A percentile compares a stretch with the other conserved stretches of the same genome.
phyloP scores from a whole-genome alignment of 2,797 vertebrate genomes.

The Neoniphon sammara region DNA sequence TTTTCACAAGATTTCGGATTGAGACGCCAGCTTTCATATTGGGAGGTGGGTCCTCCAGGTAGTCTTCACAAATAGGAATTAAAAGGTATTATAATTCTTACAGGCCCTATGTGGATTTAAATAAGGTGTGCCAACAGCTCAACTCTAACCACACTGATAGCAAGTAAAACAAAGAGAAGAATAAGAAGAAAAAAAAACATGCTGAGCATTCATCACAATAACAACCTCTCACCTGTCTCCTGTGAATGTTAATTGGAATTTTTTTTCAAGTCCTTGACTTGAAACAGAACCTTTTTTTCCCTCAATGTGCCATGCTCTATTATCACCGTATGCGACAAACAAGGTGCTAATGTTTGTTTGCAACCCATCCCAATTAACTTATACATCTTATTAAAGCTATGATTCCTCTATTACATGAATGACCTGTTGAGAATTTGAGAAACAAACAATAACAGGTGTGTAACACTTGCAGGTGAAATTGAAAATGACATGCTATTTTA shows the following conservation, averaged over 20 bases:
- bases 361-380: slow-evolving; percentile 50
- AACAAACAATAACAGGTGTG: slow-evolving; percentile 12
- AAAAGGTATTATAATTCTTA: no score
- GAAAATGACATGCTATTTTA: slow-evolving; percentile 55
- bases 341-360: slow-evolving; percentile 68
- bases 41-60: slow-evolving; percentile 88
- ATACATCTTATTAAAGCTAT: slow-evolving; percentile 38
- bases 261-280: slow-evolving; percentile 32
- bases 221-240: slow-evolving; percentile 1
- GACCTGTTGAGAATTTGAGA: slow-evolving; percentile 33
- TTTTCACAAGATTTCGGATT: slow-evolving; percentile 93
- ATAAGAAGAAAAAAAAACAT: background rate
- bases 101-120: background rate
- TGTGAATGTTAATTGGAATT: slow-evolving; percentile 41
- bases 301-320: slow-evolving; percentile 39
- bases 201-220: slow-evolving; percentile 26
- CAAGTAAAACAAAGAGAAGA: background rate
- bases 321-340: slow-evolving; percentile 51
- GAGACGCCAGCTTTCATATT: slow-evolving; percentile 90
- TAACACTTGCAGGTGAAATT: background rate
- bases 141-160: background rate
- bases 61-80: slow-evolving; percentile 76
- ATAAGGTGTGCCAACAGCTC: background rate
- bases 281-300: slow-evolving; percentile 9
- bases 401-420: slow-evolving; percentile 24